Base-by-base conservation (phyloP, 1,140 invertebrate genomes). In the Lethrus apterus region DNA sequence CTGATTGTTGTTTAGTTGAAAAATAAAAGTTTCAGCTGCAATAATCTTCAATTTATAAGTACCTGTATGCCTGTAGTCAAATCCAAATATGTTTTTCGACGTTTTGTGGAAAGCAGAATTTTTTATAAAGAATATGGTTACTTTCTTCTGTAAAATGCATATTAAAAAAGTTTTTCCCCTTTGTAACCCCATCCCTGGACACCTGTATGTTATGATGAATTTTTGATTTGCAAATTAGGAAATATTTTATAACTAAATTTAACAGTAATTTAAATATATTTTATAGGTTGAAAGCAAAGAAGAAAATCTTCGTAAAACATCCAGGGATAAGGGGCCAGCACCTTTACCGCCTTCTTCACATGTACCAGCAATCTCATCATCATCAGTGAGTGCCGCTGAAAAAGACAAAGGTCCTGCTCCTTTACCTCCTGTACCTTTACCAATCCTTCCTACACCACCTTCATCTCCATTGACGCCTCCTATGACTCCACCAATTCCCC, bases 241-340 rank as follows among this genome's bases (percentile, higher is more conserved):
- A 36, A 35, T 38, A 21, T 19, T 46, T 13, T 2, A 11, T 33
- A 33, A 14, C 13, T 14, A 10, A 8, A 26, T 26, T 26, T 10
- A n/a, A 42, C 29, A 11, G 17, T 42, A 42, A 30, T 42, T n/a
- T 11, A 42, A 40, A 24, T 30, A 29, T 42, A 18, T 42, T 10
- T 43, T 44, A 7, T 52, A 77, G 74, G 69, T 70, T 48, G 69
- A 73, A 41, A 78, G 80, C 66, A 78, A 79, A 64, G 62, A 64
- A 41, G 63, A 65, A 40, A 38, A 42, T 14, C 50, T 57, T 38
- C 48, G 62, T 15, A 58, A 58, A 56, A 64, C 56, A 5, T 65
- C 62, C 8, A 54, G 62, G 15, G 80, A 83, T 51, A 84, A 84
- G 63, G 80, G 82, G 31, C 81, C 80, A 42, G 82, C 82, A 31